Evolutionary conservation across 2,888 invertebrate species (phyloP).

Genomic region (Antitype chi): DNA sequence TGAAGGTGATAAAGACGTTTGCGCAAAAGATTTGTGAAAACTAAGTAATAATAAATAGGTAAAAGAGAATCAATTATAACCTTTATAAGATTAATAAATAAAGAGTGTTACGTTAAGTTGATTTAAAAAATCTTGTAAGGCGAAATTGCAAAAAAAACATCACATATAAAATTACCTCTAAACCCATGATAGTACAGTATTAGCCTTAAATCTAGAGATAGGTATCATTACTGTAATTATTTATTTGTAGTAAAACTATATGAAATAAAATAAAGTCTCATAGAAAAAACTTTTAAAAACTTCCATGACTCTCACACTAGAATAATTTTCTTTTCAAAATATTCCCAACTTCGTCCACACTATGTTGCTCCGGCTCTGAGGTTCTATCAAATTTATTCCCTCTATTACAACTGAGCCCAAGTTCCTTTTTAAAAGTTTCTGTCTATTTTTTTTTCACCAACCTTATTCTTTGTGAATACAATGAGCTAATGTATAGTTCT

Average conservation of each 20-base stretch:
- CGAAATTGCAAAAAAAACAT: not conserved
- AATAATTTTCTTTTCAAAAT: slow-evolving; percentile 55
- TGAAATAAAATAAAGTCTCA: not conserved
- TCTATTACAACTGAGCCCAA: slow-evolving; percentile 69
- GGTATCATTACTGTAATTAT: not conserved
- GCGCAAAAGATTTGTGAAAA: not conserved
- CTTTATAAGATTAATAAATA: not conserved
- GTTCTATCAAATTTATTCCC: slow-evolving; percentile 79
- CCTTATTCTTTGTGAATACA: slow-evolving; percentile 68
- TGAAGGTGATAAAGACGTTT: not conserved
- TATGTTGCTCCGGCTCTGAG: slow-evolving; percentile 44
- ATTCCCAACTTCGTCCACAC: slow-evolving; percentile 29
- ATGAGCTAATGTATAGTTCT: slow-evolving; percentile 71
- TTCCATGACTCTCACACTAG: slow-evolving; percentile 22
- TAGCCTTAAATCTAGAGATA: not conserved
- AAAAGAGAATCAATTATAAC: not conserved
- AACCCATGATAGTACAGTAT: not conserved
- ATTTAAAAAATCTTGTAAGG: not conserved
- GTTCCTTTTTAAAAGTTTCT: slow-evolving; percentile 68
- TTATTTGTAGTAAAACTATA: not conserved
- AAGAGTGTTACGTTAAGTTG: not conserved
- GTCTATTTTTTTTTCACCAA: slow-evolving; percentile 60
- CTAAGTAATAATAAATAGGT: not conserved
- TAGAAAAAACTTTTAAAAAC: slow-evolving; percentile 27
- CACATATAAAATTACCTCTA: no score